These are phyloP conservation scores for Poecilobothrus nobilitatus DNA, from an alignment of 2,888 invertebrate species.

Conservation along the genomic window DNA sequence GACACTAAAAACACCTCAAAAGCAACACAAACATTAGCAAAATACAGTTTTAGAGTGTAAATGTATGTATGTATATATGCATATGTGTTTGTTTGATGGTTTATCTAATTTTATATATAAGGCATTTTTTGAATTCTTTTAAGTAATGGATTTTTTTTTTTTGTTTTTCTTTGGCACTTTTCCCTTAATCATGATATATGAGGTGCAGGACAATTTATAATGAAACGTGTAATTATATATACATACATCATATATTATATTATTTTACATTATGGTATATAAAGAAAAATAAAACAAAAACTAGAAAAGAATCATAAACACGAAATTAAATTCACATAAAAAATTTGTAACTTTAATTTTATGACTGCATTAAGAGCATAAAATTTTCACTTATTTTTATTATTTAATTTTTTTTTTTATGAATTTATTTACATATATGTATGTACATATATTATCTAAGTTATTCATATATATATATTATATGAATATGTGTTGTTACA, in stretches of 20 bases:
- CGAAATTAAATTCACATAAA: not conserved
- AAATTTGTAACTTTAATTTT: conserved; percentile 3
- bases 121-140: too few species aligned
- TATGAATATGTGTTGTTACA: not conserved
- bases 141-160: too few species aligned
- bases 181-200: conserved; percentile 1
- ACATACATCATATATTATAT: not conserved
- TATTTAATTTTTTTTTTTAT: not conserved
- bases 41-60: too few species aligned
- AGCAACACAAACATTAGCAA: too few species aligned
- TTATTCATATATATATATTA: too few species aligned
- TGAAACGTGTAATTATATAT: not conserved
- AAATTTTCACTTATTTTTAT: not conserved
- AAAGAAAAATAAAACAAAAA: not conserved
- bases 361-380: conserved; percentile 6
- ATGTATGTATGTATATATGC: too few species aligned
- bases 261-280: not conserved
- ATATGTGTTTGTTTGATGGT: too few species aligned
- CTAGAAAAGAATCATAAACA: not conserved
- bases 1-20: too few species aligned
- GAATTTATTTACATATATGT: not conserved
- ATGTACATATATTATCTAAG: too few species aligned
- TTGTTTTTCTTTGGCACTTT: too few species aligned
- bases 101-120: too few species aligned
- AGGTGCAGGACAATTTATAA: not conserved